Percentiles rank a stretch among this genome's conserved stretches.
Evolutionary conservation across 1,140 invertebrate species (phyloP).

Genomic region (Drosophila ambigua): DNA sequence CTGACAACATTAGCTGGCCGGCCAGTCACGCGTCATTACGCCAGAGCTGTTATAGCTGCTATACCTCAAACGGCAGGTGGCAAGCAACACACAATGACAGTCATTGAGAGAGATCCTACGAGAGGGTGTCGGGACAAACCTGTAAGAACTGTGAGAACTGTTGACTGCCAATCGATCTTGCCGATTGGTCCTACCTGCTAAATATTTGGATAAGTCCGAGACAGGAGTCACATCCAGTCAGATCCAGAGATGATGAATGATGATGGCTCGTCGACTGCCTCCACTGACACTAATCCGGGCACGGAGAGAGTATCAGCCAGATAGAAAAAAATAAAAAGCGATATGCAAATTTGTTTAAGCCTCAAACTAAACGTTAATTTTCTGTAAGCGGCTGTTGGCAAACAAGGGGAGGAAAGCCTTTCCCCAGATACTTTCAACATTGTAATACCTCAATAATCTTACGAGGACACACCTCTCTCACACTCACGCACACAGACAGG

Average conservation of each 20-base stretch:
- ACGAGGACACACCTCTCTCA: slow-evolving; percentile 57
- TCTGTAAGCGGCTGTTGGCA: slow-evolving; percentile 63
- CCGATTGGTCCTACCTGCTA: slow-evolving; percentile 18
- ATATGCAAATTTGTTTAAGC: slow-evolving; percentile 80
- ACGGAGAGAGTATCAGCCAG: slow-evolving; percentile 28
- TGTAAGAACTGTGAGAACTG: neutral
- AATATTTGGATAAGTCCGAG: slow-evolving; percentile 30
- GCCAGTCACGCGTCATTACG: slow-evolving; percentile 74
- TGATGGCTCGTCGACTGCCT: slow-evolving; percentile 19
- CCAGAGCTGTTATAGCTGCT: neutral
- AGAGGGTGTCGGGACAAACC: slow-evolving; percentile 1
- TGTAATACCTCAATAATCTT: slow-evolving; percentile 76
- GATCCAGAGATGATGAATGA: slow-evolving; percentile 53
- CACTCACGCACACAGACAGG: slow-evolving; percentile 10
- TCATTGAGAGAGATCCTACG: slow-evolving; percentile 19
- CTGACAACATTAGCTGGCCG: slow-evolving; percentile 34
- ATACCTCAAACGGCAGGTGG: slow-evolving; percentile 45
- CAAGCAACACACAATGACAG: slow-evolving; percentile 32
- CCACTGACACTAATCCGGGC: slow-evolving; percentile 66
- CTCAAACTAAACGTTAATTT: slow-evolving; percentile 73
- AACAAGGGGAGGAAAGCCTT: slow-evolving; percentile 42
- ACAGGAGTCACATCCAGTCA: too few species aligned
- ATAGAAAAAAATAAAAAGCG: slow-evolving; percentile 42
- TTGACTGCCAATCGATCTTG: slow-evolving; percentile 54
- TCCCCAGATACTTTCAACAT: slow-evolving; percentile 54